Evolutionary conservation across 2,113 vertebrate species (phyloP), one percentile per base, ranked within the genome.

Genomic region (Ammodytes marinus): DNA sequence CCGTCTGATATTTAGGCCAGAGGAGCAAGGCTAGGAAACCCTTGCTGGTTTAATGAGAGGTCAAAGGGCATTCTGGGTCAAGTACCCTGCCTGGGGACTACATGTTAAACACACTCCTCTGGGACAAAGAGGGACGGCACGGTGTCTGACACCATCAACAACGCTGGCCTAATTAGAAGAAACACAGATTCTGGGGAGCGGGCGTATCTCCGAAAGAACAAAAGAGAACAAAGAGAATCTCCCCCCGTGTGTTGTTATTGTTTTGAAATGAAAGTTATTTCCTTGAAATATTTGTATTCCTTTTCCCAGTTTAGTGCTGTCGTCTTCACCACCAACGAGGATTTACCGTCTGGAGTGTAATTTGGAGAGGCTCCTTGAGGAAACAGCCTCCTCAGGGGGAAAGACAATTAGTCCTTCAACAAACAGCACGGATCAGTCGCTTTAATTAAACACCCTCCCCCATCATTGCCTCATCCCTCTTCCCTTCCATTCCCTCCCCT

Each of bases 381-480:
- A 92, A 92, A 92, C 85, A 69, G 79, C 89, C 82, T 94, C 89
- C 90, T 93, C 90, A 88, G 93, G 91, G 92, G 88, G 83, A 93
- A 91, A 94, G 88, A 92, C 92, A 95, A 94, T 95, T 94, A 95
- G 91, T 94, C 91, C 92, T 92, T 93, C 91, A 92, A 91, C 89
- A 94, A 95, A 95, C 93, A 92, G 89, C 91, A 92, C 69, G 91
- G 89, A 94, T 95, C 91, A 94, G 94, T 88, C 87, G 86, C 89
- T 93, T 94, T 95, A 95, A 95, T 96, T 95, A 95, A 95, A 94
- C 93, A 85, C 78, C 89, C 91, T 88, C 82, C 88, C 89, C 88
- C 89, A 86, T 84, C 82, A 80, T 68, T 86, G 82, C 65, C 76
- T 84, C 82, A 78, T 85, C 73, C 85, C 70, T 83, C 84, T 86